Base-by-base conservation (phyloP, 35 echinoderm and acorn worm species). In the Ophiothrix spiculata region DNA sequence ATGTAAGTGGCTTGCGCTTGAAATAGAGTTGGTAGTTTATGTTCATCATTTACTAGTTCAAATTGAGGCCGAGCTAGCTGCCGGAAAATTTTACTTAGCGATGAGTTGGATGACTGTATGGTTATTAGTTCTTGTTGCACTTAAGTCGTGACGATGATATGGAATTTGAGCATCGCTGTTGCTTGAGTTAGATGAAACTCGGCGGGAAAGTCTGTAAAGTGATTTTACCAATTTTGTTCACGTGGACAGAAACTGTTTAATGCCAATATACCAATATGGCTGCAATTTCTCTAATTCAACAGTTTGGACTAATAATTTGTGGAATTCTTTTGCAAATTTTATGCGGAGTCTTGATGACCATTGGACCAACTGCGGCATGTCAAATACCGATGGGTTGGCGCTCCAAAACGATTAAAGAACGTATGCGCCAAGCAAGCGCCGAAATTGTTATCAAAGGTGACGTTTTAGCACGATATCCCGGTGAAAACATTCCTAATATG, bases 361-460 rank as follows among this genome's bases (percentile, higher is more conserved):
- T 49, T 49, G 42, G 19, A 19, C 42, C 6, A 49, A 49, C 42
- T 49, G 6, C 39, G 0, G 80, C 38, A 39, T 82, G 80, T 45
- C 31, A 16, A 10, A 17, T 32, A 6, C 80, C 80, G n/a, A 32
- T 1, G 29, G 80, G 80, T 21, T 82, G 80, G 80, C 80, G 54
- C 32, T 0, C 38, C 31, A 8, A 31, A 45, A 10, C 38, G 6
- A 45, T 82, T 45, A 45, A 25, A 21, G 32, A 39, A 23, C 38
- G 80, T 32, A 45, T 45, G 12, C 31, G 39, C 80, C 14, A 14
- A 82, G 1, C 38, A 21, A 10, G 12, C 25, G 80, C 49, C 0
- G 29, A 82, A 39, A 42, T 49, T 33, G 80, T 32, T 41, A 29
- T 82, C 40, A 32, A 46, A 32, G 80, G 80, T 1, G 54, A 82